Percentiles rank a stretch among this genome's conserved stretches.
phyloP scores from a whole-genome alignment of 2,113 vertebrate species.

The Anoplopoma fimbria region DNA sequence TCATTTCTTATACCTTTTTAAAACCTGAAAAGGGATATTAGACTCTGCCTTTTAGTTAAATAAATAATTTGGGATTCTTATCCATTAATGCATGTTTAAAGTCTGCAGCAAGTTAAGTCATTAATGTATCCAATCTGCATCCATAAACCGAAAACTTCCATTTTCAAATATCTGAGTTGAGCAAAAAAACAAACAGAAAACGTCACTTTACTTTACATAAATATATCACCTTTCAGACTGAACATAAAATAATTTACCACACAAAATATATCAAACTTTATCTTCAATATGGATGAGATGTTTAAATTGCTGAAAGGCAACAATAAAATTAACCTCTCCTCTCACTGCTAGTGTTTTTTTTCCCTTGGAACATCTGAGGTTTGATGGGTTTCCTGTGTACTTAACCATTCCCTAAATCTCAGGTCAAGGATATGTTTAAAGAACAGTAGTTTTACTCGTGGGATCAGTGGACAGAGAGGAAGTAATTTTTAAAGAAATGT shows the following conservation, averaged over 20 bases:
- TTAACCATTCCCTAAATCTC: slow-evolving; percentile 64
- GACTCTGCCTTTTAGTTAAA: slow-evolving; percentile 1
- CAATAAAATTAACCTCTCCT: slow-evolving; percentile 42
- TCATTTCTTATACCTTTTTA: not conserved
- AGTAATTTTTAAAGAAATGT: slow-evolving; percentile 67
- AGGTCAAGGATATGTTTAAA: slow-evolving; percentile 66
- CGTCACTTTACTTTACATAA: not conserved
- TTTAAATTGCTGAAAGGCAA: not conserved
- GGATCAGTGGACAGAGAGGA: slow-evolving; percentile 55
- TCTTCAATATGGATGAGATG: slow-evolving; percentile 13
- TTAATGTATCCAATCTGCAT: not conserved
- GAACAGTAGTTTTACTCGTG: slow-evolving; percentile 57
- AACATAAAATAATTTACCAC: no score
- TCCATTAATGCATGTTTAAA: not conserved
- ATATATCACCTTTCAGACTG: no score
- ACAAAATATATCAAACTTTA: not conserved
- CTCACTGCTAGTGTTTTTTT: slow-evolving; percentile 17
- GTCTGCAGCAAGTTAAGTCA: not conserved
- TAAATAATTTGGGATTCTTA: not conserved
- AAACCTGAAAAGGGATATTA: not conserved
- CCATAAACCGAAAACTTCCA: not conserved
- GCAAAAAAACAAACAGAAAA: not conserved
- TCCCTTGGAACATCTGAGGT: slow-evolving; percentile 46
- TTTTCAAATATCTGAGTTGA: not conserved
- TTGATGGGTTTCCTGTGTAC: slow-evolving; percentile 72